Evolutionary conservation across 1,140 invertebrate genomes (phyloP).

Genomic region (Globodera ellingtonae): DNA sequence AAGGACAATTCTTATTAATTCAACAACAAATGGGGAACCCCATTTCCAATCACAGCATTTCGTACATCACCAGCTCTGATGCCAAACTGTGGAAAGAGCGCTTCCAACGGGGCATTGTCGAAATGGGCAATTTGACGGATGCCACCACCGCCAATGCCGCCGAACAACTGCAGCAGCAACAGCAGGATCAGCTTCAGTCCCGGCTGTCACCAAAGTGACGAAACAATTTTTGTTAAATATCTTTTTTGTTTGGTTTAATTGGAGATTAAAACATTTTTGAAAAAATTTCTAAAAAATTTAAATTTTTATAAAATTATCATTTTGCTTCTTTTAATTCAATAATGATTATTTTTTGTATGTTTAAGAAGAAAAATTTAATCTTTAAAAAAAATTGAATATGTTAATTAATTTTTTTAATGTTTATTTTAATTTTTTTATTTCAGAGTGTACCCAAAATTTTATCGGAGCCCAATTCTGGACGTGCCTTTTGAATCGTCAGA

Average conservation of each 20-base stretch:
- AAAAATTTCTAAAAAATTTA: background rate
- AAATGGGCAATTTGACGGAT: background rate
- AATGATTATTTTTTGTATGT: too few relatives aligned
- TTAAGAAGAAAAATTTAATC: too few relatives aligned
- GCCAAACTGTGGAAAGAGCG: constrained; percentile 66
- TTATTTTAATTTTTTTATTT: constrained; percentile 12
- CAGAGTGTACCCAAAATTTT: constrained; percentile 69
- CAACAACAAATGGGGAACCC: too few relatives aligned
- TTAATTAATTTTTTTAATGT: background rate
- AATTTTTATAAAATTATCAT: background rate
- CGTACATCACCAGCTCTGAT: constrained; percentile 70
- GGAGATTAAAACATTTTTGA: background rate
- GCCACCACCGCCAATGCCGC: background rate
- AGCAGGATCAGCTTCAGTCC: background rate
- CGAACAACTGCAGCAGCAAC: background rate
- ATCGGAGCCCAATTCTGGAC: constrained; percentile 64
- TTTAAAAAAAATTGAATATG: background rate
- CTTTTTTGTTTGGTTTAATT: background rate
- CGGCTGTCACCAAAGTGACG: constrained; percentile 68
- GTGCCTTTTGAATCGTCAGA: constrained; percentile 6
- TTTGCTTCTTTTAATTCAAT: too few relatives aligned
- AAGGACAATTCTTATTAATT: too few relatives aligned
- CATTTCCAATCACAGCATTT: constrained; percentile 66
- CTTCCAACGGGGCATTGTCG: constrained; percentile 49
- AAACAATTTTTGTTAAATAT: background rate